Conservation (phyloP, 2,113 vertebrate species). For the Hippocampus zosterae region DNA sequence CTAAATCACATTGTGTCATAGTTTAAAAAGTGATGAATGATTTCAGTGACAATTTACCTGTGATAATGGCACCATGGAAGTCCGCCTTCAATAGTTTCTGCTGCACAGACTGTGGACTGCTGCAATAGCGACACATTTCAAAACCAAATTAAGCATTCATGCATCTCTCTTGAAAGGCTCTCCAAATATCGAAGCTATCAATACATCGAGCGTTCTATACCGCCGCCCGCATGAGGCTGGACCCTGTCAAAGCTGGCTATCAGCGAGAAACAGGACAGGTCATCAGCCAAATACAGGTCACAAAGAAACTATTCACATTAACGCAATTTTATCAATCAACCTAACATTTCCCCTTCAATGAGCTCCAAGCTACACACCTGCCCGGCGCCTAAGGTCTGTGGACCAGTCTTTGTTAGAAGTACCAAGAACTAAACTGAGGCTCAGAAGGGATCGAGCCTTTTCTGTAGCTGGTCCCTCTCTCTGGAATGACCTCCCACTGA, state of each 20-base stretch:
- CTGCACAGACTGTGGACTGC: constrained; percentile 82
- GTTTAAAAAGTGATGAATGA: background rate
- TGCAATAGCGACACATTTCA: constrained; percentile 39
- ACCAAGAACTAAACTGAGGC: too few relatives aligned
- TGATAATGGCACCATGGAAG: constrained; percentile 88
- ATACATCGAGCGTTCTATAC: background rate
- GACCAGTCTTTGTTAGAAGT: too few relatives aligned
- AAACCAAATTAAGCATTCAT: background rate
- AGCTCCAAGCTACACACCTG: too few relatives aligned
- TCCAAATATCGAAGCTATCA: background rate
- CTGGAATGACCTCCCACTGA: too few relatives aligned
- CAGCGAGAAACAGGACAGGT: background rate
- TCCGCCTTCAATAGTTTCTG: constrained; percentile 90
- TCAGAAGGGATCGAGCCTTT: too few relatives aligned
- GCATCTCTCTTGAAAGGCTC: background rate
- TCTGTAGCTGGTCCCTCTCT: too few relatives aligned
- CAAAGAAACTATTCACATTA: too few relatives aligned
- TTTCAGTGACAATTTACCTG: constrained; percentile 70
- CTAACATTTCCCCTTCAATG: too few relatives aligned
- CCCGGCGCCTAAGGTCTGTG: too few relatives aligned
- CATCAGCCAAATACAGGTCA: background rate
- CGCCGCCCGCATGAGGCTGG: background rate
- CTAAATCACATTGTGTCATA: background rate
- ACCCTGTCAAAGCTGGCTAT: background rate
- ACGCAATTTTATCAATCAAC: too few relatives aligned